These are phyloP conservation scores for Macrobrachium rosenbergii DNA, from an alignment of 1,140 invertebrate species.

Conservation along the genomic window DNA sequence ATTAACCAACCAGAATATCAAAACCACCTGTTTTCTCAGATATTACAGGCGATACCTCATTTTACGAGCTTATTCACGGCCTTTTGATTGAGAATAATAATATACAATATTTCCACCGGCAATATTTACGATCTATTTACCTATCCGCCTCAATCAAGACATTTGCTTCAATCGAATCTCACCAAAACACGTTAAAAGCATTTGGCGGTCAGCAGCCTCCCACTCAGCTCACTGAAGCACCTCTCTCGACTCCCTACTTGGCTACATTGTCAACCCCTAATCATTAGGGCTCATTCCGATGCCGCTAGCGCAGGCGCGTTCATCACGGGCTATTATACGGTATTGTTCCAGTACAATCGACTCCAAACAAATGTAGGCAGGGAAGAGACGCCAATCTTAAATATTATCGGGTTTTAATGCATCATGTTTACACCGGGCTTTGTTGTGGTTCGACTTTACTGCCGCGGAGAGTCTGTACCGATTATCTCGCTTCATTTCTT, in stretches of 20 bases:
- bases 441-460: background rate
- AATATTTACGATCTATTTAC: no score
- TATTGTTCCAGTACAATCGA: background rate
- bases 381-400: slow-evolving; percentile 8
- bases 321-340: slow-evolving; percentile 6
- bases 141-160: no score
- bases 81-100: no score
- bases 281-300: background rate
- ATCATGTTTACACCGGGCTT: slow-evolving; percentile 1
- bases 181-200: no score
- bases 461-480: background rate
- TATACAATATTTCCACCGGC: no score
- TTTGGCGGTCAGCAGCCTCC: no score
- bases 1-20: no score
- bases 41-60: no score
- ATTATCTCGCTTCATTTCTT: background rate
- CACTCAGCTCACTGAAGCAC: background rate
- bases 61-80: no score
- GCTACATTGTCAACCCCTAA: background rate
- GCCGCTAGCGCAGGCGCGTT: background rate
- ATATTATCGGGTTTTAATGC: slow-evolving; percentile 31
- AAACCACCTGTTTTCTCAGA: no score
- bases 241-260: background rate
- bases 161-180: no score
- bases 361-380: slow-evolving; percentile 5